These are phyloP conservation scores for Limnephilus lunatus DNA, from an alignment of 2,888 invertebrate species.

Conservation along the genomic window DNA sequence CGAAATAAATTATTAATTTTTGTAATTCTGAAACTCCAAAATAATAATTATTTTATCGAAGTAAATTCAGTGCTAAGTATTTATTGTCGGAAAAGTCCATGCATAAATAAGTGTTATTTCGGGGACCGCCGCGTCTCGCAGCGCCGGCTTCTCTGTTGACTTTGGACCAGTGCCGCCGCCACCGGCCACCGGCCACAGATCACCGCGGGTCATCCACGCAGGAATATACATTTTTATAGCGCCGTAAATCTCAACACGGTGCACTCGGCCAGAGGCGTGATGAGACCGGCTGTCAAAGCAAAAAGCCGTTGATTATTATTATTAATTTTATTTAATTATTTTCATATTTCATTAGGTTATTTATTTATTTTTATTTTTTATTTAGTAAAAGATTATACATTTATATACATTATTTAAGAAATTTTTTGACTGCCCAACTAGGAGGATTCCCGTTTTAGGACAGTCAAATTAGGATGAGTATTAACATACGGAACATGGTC, in stretches of 20 bases:
- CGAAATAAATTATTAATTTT: too few relatives aligned
- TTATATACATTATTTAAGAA: too few relatives aligned
- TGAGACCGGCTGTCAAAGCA: constrained; percentile 31
- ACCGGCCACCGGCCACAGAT: constrained; percentile 6
- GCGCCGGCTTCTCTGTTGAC: constrained; percentile 3
- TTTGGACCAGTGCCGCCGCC: constrained; percentile 16
- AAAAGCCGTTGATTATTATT: neutral
- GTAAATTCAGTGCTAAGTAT: neutral
- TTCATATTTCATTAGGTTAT: too few relatives aligned
- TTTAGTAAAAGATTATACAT: too few relatives aligned
- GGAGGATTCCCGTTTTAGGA: too few relatives aligned
- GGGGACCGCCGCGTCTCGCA: neutral
- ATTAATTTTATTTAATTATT: too few relatives aligned
- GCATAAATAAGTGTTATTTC: constrained; percentile 7
- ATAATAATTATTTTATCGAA: neutral
- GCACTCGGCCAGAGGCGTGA: neutral
- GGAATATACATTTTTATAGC: constrained; percentile 33
- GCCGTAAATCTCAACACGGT: constrained; percentile 17
- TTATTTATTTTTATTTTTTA: too few relatives aligned
- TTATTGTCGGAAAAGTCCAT: too few relatives aligned
- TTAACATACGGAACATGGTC: too few relatives aligned
- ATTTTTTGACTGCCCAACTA: too few relatives aligned
- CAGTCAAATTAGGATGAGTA: too few relatives aligned
- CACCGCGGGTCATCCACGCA: constrained; percentile 16
- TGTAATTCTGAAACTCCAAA: neutral